These are phyloP conservation scores for Pteria penguin DNA, from an alignment of 2,888 invertebrate genomes.

Conservation along the genomic window DNA sequence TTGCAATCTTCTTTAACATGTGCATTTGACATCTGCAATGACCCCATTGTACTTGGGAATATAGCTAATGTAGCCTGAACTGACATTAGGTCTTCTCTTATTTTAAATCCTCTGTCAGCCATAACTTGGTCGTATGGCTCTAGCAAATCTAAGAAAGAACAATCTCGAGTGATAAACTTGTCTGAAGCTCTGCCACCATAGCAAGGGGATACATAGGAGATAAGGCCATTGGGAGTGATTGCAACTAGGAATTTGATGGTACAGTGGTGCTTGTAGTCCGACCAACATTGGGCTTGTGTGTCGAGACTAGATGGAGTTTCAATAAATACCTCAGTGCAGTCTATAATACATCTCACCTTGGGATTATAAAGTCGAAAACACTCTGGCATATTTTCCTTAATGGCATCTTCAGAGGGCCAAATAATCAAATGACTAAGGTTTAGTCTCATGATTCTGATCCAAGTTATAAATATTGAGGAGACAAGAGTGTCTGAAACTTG, in stretches of 20 bases:
- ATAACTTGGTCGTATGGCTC: constrained; percentile 5
- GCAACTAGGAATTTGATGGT: no score
- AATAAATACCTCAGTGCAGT: no score
- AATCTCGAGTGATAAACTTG: background rate
- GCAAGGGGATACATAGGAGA: background rate
- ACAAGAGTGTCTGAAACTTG: no score
- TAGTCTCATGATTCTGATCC: background rate
- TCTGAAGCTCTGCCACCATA: constrained; percentile 7
- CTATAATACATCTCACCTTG: constrained; percentile 10
- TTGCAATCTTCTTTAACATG: no score
- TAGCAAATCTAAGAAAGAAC: background rate
- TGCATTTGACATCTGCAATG: no score
- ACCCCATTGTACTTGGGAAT: no score
- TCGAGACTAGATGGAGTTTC: no score
- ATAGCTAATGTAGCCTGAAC: no score
- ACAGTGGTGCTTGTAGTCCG: background rate
- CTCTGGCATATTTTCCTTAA: no score
- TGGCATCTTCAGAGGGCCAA: background rate
- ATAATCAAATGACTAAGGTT: background rate
- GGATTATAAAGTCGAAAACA: background rate
- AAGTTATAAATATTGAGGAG: background rate
- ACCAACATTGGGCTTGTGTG: background rate
- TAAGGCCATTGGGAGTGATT: background rate
- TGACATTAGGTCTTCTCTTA: no score
- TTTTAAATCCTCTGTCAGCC: constrained; percentile 17